Conservation (phyloP, 2,113 vertebrate genomes). For the Lagopus leucura region DNA sequence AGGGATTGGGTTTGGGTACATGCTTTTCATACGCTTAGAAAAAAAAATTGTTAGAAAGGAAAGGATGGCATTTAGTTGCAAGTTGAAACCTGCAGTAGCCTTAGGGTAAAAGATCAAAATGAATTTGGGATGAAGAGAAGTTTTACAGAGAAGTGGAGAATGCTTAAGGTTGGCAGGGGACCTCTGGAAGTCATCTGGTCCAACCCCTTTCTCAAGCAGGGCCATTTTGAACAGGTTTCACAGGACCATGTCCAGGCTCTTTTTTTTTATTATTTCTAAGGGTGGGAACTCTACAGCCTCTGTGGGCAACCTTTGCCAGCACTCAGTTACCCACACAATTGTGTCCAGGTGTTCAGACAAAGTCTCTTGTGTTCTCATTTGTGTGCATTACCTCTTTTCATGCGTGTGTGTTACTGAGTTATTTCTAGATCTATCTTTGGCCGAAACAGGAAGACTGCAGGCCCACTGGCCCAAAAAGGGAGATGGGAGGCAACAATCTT, state of each 20-base stretch:
- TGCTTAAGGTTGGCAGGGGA: neutral
- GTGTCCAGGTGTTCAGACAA: neutral
- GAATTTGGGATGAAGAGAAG: neutral
- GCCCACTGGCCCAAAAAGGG: no score
- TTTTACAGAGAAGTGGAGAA: neutral
- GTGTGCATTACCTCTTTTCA: neutral
- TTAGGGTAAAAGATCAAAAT: neutral
- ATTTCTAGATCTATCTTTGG: no score
- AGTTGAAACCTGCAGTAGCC: neutral
- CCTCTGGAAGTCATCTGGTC: neutral
- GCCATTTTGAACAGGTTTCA: neutral
- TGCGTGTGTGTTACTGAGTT: neutral
- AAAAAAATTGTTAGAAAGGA: neutral
- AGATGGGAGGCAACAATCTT: no score
- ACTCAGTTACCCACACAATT: neutral
- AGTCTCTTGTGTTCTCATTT: neutral
- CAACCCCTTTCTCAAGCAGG: neutral
- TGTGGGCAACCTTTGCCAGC: neutral
- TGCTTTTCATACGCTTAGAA: neutral
- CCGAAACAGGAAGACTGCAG: no score
- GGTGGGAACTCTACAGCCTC: neutral
- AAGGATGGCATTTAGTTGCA: neutral
- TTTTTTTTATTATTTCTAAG: neutral
- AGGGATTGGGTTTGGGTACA: neutral
- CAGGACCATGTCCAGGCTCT: accelerated